Conservation (phyloP, 2,888 invertebrate genomes). For the Fragum fragum region DNA sequence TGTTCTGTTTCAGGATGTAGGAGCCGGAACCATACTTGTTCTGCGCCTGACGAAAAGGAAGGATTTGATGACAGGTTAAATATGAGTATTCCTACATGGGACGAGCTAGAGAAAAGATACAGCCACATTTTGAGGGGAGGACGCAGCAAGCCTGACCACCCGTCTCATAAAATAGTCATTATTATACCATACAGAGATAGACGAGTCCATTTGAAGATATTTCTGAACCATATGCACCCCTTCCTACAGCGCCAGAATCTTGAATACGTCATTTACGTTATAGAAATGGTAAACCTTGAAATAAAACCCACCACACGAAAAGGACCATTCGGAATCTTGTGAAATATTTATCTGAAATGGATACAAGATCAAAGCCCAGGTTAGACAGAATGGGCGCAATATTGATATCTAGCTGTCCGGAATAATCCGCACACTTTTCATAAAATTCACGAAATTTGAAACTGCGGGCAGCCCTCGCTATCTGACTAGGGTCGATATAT, state of each 20-base stretch:
- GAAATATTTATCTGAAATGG: no score
- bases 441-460: no score
- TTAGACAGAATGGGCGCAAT: no score
- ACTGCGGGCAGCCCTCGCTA: no score
- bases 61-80: not conserved
- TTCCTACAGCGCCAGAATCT: not conserved
- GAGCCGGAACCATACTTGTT: no score
- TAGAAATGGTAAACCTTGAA: conserved; percentile 21
- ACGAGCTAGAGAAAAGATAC: not conserved
- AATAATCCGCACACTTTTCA: no score
- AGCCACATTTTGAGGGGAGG: not conserved
- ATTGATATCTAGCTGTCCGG: no score
- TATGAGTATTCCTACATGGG: not conserved
- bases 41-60: not conserved
- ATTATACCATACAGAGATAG: not conserved
- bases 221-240: not conserved
- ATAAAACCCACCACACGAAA: no score
- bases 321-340: no score
- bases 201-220: conserved; percentile 14
- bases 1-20: no score
- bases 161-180: not conserved
- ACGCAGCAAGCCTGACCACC: not conserved
- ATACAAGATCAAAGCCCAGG: no score
- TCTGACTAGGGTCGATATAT: no score
- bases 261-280: conserved; percentile 1